Evolutionary conservation across 2,113 vertebrate genomes (phyloP).

Genomic region (Condylura cristata): DNA sequence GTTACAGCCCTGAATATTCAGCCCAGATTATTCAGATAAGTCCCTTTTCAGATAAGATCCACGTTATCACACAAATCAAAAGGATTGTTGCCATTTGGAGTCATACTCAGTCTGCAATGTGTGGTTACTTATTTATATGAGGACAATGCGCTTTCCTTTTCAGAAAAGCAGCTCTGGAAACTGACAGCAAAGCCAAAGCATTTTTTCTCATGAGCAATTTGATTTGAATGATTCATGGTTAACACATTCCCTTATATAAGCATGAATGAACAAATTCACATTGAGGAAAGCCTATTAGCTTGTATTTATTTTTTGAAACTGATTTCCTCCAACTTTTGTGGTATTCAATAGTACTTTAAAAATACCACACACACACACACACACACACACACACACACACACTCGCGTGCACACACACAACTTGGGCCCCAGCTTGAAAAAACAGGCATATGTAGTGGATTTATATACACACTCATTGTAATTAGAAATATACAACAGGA

Average conservation of each 20-base stretch:
- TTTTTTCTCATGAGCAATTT: slow-evolving; percentile 69
- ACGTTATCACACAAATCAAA: slow-evolving; percentile 18
- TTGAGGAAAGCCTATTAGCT: slow-evolving; percentile 67
- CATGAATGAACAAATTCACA: slow-evolving; percentile 78
- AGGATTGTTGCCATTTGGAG: slow-evolving; percentile 46
- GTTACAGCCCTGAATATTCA: background rate
- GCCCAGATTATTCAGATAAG: slow-evolving; percentile 35
- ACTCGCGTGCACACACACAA: background rate
- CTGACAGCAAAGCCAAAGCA: slow-evolving; percentile 29
- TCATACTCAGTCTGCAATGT: background rate
- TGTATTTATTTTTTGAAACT: slow-evolving; percentile 76
- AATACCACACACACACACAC: background rate
- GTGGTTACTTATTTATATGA: slow-evolving; percentile 48
- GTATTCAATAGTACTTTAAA: slow-evolving; percentile 56
- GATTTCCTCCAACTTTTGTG: slow-evolving; percentile 64
- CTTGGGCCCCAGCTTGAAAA: slow-evolving; percentile 45
- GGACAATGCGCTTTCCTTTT: slow-evolving; percentile 39
- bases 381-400: background rate
- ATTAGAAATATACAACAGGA: slow-evolving; percentile 59
- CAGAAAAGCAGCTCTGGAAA: slow-evolving; percentile 41
- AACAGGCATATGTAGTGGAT: background rate
- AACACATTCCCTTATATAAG: slow-evolving; percentile 69
- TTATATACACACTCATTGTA: background rate
- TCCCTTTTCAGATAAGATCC: background rate
- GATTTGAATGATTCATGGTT: slow-evolving; percentile 64